These are phyloP conservation scores for Epinotia brunnichana DNA, from an alignment of 2,888 invertebrate genomes.

Conservation along the genomic window DNA sequence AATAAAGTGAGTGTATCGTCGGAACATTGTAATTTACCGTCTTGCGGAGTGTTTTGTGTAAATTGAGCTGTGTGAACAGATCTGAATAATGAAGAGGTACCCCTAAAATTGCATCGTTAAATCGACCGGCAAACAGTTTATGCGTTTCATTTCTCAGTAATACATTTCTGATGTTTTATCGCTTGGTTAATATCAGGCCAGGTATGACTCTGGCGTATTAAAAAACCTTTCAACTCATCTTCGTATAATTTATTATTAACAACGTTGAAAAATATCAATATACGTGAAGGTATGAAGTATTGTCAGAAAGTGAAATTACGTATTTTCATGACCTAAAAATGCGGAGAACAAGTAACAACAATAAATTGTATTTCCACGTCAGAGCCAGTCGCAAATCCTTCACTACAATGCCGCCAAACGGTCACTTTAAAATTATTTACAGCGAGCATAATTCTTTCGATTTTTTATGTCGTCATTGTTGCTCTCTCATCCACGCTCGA, in stretches of 20 bases:
- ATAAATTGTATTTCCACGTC: constrained; percentile 44
- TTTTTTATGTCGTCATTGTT: constrained; percentile 67
- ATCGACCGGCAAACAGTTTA: constrained; percentile 20
- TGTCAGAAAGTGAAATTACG: constrained; percentile 22
- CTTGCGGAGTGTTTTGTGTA: constrained; percentile 31
- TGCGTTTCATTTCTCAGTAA: constrained; percentile 5
- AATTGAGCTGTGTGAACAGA: constrained; percentile 40
- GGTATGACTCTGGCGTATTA: not conserved
- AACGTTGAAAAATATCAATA: not conserved
- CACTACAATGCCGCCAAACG: constrained; percentile 59
- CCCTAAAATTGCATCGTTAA: constrained; percentile 23
- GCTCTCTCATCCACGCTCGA: constrained; percentile 54
- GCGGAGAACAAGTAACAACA: constrained; percentile 25
- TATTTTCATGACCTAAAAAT: constrained; percentile 32
- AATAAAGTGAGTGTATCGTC: constrained; percentile 41
- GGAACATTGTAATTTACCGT: constrained; percentile 41
- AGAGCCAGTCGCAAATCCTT: constrained; percentile 60
- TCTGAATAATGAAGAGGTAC: constrained; percentile 44
- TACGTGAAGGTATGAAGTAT: not conserved
- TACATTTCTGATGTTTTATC: constrained; percentile 10
- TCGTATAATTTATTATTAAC: not conserved
- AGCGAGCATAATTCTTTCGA: constrained; percentile 62
- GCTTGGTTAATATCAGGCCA: not conserved
- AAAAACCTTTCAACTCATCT: not conserved
- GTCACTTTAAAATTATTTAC: constrained; percentile 72